These are phyloP conservation scores for Tetramorium parvispinum DNA, from an alignment of 1,140 invertebrate species.

Conservation along the genomic window DNA sequence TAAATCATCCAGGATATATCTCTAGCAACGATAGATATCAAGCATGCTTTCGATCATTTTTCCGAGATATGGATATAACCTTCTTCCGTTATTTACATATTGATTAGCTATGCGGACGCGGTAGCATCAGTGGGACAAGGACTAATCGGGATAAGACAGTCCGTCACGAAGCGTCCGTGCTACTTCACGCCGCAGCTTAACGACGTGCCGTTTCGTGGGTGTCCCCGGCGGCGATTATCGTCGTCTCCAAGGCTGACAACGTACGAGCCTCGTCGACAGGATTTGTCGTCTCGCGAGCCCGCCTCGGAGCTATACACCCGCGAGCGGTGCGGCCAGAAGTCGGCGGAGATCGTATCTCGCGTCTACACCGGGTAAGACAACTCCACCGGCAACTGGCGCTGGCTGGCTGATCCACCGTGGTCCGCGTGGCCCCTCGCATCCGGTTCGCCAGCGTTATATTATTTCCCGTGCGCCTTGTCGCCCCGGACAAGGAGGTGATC, in stretches of 20 bases:
- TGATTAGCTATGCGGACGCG: neutral
- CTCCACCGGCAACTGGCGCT: constrained; percentile 65
- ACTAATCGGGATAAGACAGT: constrained; percentile 12
- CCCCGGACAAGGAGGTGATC: constrained; percentile 68
- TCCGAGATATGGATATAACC: neutral
- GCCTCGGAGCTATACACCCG: constrained; percentile 54
- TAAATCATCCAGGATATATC: constrained; percentile 19
- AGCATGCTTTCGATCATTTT: neutral
- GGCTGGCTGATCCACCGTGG: constrained; percentile 61
- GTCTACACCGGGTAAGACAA: constrained; percentile 76
- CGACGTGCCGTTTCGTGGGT: constrained; percentile 62
- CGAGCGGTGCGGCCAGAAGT: constrained; percentile 64
- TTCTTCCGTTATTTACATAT: constrained; percentile 17
- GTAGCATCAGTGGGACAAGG: neutral
- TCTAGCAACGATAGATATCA: neutral
- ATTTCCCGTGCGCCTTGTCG: constrained; percentile 78
- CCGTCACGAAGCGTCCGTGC: constrained; percentile 45
- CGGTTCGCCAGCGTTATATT: constrained; percentile 80
- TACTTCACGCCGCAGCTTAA: constrained; percentile 45
- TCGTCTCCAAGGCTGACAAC: constrained; percentile 64
- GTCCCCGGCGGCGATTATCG: constrained; percentile 66
- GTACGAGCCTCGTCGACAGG: constrained; percentile 65
- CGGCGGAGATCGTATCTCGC: constrained; percentile 77
- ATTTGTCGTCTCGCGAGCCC: constrained; percentile 66
- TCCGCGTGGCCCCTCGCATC: constrained; percentile 70